Conservation (phyloP, 2,888 invertebrate species). For the Himalopsyche japonica region DNA sequence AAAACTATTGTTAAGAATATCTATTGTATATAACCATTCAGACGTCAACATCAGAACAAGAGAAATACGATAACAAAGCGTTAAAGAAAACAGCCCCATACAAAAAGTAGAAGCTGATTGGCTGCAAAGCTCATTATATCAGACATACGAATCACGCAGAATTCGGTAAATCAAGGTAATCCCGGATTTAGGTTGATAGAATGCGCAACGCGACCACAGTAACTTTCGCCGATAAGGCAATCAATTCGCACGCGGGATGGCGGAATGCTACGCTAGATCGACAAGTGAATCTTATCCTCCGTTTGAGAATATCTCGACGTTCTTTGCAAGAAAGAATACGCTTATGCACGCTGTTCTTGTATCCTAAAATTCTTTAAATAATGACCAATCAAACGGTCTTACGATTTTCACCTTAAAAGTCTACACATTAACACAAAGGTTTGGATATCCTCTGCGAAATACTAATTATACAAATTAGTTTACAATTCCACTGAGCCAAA, state of each 20-base stretch:
- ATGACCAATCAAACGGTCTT: too few species aligned
- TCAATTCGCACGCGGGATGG: constrained; percentile 22
- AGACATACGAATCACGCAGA: constrained; percentile 11
- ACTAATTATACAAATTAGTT: too few species aligned
- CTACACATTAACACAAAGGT: too few species aligned
- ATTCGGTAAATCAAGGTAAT: constrained; percentile 30
- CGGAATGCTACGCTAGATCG: constrained; percentile 13
- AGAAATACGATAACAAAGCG: not conserved
- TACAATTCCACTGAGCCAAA: too few species aligned
- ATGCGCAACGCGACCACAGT: constrained; percentile 27
- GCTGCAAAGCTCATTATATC: constrained; percentile 19
- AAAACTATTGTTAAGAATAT: too few species aligned
- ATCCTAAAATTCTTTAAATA: not conserved
- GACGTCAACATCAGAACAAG: not conserved
- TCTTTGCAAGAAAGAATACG: not conserved
- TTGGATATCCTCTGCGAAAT: too few species aligned
- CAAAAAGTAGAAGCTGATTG: constrained; percentile 20
- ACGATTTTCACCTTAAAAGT: too few species aligned
- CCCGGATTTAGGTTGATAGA: constrained; percentile 23
- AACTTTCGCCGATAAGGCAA: constrained; percentile 35
- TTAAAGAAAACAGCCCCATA: not conserved
- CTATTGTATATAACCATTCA: not conserved
- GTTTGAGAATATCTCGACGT: not conserved
- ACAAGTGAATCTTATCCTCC: constrained; percentile 21
- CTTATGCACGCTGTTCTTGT: not conserved